Conservation (phyloP, 1,140 invertebrate species). For the Helicorthomorpha holstii region DNA sequence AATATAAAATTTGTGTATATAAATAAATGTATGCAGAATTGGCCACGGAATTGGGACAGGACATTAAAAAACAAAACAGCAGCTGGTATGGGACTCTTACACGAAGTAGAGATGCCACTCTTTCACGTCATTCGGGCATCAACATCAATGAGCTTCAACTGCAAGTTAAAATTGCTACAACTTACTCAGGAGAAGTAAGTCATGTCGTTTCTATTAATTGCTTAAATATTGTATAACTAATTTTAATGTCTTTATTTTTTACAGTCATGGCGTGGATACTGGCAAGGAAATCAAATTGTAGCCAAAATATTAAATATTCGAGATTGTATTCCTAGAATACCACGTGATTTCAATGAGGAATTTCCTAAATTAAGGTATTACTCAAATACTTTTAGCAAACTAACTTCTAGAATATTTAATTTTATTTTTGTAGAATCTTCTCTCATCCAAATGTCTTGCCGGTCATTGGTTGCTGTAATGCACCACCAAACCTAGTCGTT, state of each 20-base stretch:
- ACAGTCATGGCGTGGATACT: conserved; percentile 77
- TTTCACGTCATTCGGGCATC: conserved; percentile 92
- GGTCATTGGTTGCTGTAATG: conserved; percentile 87
- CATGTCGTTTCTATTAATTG: conserved; percentile 4
- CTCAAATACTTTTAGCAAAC: too few species aligned
- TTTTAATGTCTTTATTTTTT: too few species aligned
- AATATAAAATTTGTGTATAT: conserved; percentile 6
- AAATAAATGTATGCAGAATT: conserved; percentile 52
- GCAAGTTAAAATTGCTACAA: conserved; percentile 63
- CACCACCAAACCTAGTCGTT: conserved; percentile 80
- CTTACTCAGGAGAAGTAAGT: conserved; percentile 66
- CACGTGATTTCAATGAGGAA: conserved; percentile 95
- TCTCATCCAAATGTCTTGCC: conserved; percentile 96
- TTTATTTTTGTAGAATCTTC: too few species aligned
- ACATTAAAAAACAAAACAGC: conserved; percentile 89
- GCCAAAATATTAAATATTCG: conserved; percentile 77
- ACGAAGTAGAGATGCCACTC: conserved; percentile 79
- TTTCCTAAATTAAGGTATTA: conserved; percentile 81
- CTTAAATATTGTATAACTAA: conserved; percentile 4
- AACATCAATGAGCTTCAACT: conserved; percentile 81
- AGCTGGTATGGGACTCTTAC: conserved; percentile 94
- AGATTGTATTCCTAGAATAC: conserved; percentile 75
- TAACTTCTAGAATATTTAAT: too few species aligned
- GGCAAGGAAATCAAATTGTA: conserved; percentile 98
- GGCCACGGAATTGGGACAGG: conserved; percentile 77